A percentile compares a stretch with the other conserved stretches of the same genome.
phyloP scores from a whole-genome alignment of 2,888 invertebrate species.

The Caenorhabditis sp. region DNA sequence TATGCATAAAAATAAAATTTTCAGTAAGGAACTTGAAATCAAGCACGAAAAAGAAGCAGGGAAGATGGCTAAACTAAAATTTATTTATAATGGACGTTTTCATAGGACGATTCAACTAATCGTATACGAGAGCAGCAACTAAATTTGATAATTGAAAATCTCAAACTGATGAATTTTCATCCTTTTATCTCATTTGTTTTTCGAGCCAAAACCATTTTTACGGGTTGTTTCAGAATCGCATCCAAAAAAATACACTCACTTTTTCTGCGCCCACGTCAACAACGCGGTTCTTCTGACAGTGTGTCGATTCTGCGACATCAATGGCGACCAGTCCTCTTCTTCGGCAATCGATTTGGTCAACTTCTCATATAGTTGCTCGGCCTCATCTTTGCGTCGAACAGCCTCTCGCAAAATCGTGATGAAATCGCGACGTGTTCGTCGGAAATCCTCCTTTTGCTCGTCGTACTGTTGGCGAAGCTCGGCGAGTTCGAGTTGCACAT shows the following conservation, averaged over 20 bases:
- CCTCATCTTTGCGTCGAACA: slow-evolving; percentile 22
- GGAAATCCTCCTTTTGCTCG: slow-evolving; percentile 25
- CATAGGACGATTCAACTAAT: too few species aligned
- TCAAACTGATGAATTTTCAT: too few species aligned
- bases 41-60: too few species aligned
- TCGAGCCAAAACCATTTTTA: too few species aligned
- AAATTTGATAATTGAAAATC: too few species aligned
- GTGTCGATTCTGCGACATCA: slow-evolving; percentile 28
- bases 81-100: too few species aligned
- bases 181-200: too few species aligned
- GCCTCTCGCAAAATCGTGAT: slow-evolving; percentile 29
- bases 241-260: slow-evolving; percentile 15
- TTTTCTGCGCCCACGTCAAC: slow-evolving; percentile 32
- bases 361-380: slow-evolving; percentile 6
- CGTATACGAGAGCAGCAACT: too few species aligned
- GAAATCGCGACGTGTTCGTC: slow-evolving; percentile 30
- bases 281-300: slow-evolving; percentile 28
- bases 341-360: slow-evolving; percentile 8
- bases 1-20: too few species aligned
- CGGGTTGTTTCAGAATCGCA: too few species aligned
- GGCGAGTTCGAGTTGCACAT: slow-evolving; percentile 8
- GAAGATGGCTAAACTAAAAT: too few species aligned
- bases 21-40: too few species aligned
- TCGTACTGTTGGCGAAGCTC: background rate
- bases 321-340: slow-evolving; percentile 29